These are phyloP conservation scores for Pollenia griseotomentosa DNA, from an alignment of 2,888 invertebrate genomes.

Conservation along the genomic window DNA sequence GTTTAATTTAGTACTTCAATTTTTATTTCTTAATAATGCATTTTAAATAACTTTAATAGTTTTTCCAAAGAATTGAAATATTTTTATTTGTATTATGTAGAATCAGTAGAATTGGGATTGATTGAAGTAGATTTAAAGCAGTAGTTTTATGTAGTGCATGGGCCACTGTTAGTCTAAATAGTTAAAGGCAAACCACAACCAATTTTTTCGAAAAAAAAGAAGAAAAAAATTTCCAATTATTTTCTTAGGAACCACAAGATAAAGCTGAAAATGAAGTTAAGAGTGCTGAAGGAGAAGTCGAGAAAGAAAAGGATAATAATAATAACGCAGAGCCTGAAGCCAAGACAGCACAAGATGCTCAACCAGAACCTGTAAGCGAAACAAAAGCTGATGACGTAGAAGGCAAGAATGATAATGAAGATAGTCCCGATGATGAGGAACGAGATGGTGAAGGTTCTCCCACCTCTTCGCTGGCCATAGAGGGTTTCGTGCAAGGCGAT, in stretches of 20 bases:
- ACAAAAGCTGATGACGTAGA: constrained; percentile 28
- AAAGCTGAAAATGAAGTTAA: constrained; percentile 30
- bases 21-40: too few relatives aligned
- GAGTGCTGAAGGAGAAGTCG: not conserved
- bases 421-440: constrained; percentile 49
- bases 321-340: not conserved
- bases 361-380: not conserved
- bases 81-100: too few relatives aligned
- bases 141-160: constrained; percentile 35
- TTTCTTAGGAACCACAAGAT: constrained; percentile 64
- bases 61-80: too few relatives aligned
- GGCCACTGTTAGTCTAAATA: not conserved
- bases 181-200: constrained; percentile 6
- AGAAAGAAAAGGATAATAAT: not conserved
- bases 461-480: constrained; percentile 83
- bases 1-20: too few relatives aligned
- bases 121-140: not conserved
- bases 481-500: constrained; percentile 83
- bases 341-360: not conserved
- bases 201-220: constrained; percentile 43
- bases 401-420: constrained; percentile 19
- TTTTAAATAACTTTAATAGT: too few relatives aligned
- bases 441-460: constrained; percentile 78
- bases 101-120: not conserved
- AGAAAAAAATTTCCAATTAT: constrained; percentile 62